phyloP scores from a whole-genome alignment of 2,113 vertebrate genomes.

The Misgurnus mizolepis region DNA sequence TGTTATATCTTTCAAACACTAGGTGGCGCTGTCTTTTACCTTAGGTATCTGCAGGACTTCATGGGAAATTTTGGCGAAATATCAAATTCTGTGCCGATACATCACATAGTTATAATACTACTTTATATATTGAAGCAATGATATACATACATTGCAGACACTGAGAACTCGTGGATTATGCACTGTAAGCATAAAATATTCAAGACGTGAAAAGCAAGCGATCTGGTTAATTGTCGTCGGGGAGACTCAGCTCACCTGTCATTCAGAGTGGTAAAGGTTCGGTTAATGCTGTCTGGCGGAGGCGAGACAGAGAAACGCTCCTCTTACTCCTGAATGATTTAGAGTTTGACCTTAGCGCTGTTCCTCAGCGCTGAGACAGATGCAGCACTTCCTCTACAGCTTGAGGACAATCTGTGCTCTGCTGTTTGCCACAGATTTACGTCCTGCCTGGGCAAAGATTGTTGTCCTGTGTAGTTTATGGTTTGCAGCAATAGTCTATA shows the following conservation, averaged over 20 bases:
- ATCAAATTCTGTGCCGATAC: too few relatives aligned
- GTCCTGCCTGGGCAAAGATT: conserved; percentile 43
- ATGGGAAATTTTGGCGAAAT: too few relatives aligned
- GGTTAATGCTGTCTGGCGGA: conserved; percentile 21
- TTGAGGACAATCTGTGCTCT: conserved; percentile 43
- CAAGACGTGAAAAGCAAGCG: conserved; percentile 28
- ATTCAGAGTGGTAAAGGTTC: conserved; percentile 5
- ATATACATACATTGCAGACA: too few relatives aligned
- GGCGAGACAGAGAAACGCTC: conserved; percentile 6
- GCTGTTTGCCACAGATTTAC: conserved; percentile 55
- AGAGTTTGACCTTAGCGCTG: conserved; percentile 44
- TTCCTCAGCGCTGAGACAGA: conserved; percentile 44
- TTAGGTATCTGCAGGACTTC: too few relatives aligned
- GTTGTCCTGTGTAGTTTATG: conserved; percentile 47
- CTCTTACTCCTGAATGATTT: conserved; percentile 49
- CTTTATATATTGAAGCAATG: too few relatives aligned
- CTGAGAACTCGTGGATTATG: conserved; percentile 10
- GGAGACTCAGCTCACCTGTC: conserved; percentile 23
- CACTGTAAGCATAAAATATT: conserved; percentile 36
- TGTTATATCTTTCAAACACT: too few relatives aligned
- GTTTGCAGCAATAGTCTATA: conserved; percentile 37
- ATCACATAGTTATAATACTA: too few relatives aligned
- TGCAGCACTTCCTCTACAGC: conserved; percentile 36
- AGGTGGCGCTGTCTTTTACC: too few relatives aligned
- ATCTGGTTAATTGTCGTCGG: not conserved